phyloP scores from a whole-genome alignment of 1,140 invertebrate genomes.

The Neoseiulus cucumeris region DNA sequence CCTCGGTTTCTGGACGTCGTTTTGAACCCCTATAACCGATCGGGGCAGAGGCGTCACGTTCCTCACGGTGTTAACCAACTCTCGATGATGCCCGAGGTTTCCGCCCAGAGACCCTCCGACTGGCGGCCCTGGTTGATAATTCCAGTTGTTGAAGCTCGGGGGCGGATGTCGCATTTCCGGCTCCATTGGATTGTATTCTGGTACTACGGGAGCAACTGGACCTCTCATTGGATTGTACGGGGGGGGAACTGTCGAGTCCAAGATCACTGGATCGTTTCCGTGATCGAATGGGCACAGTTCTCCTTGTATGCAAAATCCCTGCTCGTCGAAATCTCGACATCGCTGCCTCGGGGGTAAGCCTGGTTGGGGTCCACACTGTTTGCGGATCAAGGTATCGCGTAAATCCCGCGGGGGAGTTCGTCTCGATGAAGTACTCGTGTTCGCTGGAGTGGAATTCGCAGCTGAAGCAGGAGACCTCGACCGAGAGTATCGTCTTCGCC shows the following conservation, averaged over 20 bases:
- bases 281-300: conserved; percentile 89
- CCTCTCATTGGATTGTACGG: conserved; percentile 31
- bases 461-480: conserved; percentile 9
- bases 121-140: conserved; percentile 16
- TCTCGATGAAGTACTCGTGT: too few species aligned
- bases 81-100: neutral
- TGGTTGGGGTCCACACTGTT: conserved; percentile 32
- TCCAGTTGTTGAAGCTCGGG: conserved; percentile 1
- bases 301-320: conserved; percentile 82
- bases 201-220: conserved; percentile 12
- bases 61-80: neutral
- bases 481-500: neutral
- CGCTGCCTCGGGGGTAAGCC: conserved; percentile 39
- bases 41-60: neutral
- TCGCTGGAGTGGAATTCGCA: neutral
- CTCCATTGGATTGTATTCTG: conserved; percentile 20
- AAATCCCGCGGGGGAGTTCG: neutral
- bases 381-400: conserved; percentile 7
- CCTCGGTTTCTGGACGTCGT: neutral
- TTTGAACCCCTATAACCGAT: neutral
- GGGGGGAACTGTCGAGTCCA: conserved; percentile 38
- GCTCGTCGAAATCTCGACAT: conserved; percentile 45
- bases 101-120: conserved; percentile 6
- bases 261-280: conserved; percentile 72
- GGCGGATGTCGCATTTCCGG: conserved; percentile 17